phyloP scores from a whole-genome alignment of 2,113 vertebrate genomes.

The Nothoprocta pentlandii region DNA sequence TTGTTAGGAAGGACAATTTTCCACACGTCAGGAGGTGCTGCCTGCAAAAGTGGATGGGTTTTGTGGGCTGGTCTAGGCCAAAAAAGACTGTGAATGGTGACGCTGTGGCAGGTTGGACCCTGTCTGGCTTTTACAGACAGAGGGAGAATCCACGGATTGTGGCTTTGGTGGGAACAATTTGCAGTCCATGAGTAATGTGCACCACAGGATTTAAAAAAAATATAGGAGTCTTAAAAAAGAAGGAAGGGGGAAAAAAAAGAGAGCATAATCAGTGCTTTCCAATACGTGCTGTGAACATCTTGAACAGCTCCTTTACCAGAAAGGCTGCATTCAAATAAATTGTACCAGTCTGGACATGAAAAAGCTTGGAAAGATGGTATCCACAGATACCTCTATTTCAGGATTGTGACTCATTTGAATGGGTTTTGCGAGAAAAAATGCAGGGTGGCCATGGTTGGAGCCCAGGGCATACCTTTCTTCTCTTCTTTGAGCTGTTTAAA shows the following conservation, averaged over 20 bases:
- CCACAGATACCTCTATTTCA: not conserved
- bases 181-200: slow-evolving; percentile 50
- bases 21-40: not conserved
- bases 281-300: not conserved
- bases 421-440: not conserved
- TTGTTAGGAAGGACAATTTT: not conserved
- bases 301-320: not conserved
- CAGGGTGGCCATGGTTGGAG: not conserved
- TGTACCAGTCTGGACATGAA: not conserved
- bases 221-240: slow-evolving; percentile 39
- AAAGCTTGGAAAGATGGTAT: not conserved
- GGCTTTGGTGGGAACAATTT: slow-evolving; percentile 54
- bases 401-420: not conserved
- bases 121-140: slow-evolving; percentile 61
- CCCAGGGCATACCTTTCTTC: not conserved
- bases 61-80: not conserved
- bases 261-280: slow-evolving; percentile 43
- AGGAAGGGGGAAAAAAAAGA: not conserved
- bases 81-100: not conserved
- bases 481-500: not conserved
- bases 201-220: slow-evolving; percentile 54
- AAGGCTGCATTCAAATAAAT: not conserved
- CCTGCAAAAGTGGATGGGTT: not conserved
- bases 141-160: slow-evolving; percentile 50
- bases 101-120: slow-evolving; percentile 7